phyloP scores from a whole-genome alignment of 2,888 invertebrate species.

The Nomada lathburiana region DNA sequence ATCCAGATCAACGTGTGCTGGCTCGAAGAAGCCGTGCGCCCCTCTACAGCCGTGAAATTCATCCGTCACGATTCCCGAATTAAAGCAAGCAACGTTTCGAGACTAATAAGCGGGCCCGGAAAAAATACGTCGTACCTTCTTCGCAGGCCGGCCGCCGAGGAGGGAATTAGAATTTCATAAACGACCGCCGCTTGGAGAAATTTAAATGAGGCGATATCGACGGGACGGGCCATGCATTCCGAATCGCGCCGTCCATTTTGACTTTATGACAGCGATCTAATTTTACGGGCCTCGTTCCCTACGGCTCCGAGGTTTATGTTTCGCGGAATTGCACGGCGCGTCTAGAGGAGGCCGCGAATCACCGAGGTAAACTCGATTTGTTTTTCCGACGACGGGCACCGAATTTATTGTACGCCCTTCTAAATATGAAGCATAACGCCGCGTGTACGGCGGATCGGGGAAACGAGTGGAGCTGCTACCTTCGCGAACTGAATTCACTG shows the following conservation, averaged over 20 bases:
- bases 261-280: slow-evolving; percentile 43
- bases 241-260: slow-evolving; percentile 20
- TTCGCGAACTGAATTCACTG: neutral
- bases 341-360: neutral
- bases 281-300: neutral
- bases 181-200: slow-evolving; percentile 6
- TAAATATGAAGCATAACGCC: slow-evolving; percentile 4
- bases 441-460: neutral
- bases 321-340: neutral
- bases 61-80: neutral
- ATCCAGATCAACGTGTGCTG: neutral
- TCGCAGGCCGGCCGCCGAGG: neutral
- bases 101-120: neutral
- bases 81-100: neutral
- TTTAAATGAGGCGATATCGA: slow-evolving; percentile 33
- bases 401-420: slow-evolving; percentile 27
- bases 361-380: slow-evolving; percentile 10
- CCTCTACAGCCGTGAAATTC: neutral
- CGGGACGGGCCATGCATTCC: neutral
- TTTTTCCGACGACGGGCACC: neutral
- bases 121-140: neutral
- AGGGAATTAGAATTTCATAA: slow-evolving; percentile 39
- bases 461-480: neutral
- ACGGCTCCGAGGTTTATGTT: neutral
- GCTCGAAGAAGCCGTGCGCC: too few species aligned